Evolutionary conservation across 2,797 vertebrate species (phyloP), one percentile per base, ranked within the genome.

Genomic region (Acanthurus leucopareius): DNA sequence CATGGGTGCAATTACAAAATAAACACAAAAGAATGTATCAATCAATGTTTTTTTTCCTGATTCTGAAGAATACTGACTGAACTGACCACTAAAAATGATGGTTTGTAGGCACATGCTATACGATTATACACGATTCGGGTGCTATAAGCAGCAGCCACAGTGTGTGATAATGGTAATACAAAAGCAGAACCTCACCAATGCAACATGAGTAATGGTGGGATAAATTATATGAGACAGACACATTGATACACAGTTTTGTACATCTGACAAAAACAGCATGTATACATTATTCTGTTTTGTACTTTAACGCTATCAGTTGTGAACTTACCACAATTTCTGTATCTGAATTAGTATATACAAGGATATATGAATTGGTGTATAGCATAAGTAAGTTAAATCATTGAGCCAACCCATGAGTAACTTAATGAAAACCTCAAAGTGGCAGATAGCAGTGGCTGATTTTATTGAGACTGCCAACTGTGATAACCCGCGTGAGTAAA

Each of bases 401-500:
- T 16, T 20, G 45, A 14, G 17, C 69, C 25, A 48, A 51, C 25
- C 20, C 16, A 5, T 13, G 19, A 42, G 51, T 10, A 10, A 10
- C 4, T 17, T 14, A 52, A 61, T 65, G 19, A 45, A 60, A 60
- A 60, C 49, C 49, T 0, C 62, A 19, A 16, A 22, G 38, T 42
- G 16, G 22, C 22, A 44, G 49, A 28, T 32, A 0, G 0, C 45
- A 3, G 16, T 28, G 32, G 32, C 32, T 22, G 67, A n/a, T 51
- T 61, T 75, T 16, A 54, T 38, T 38, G 45, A 44, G 38, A 14
- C 44, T 45, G 69, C 69, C 75, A 54, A 9, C 63, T 54, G 60
- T 32, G 17, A 63, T 48, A 52, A 54, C 17, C 69, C 35, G 66
- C 7, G 5, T 15, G 40, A 63, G 57, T 65, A 68, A 70, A 82